These are phyloP conservation scores for Drosophila ananassae DNA, from an alignment of 1,140 invertebrate genomes.

Conservation along the genomic window DNA sequence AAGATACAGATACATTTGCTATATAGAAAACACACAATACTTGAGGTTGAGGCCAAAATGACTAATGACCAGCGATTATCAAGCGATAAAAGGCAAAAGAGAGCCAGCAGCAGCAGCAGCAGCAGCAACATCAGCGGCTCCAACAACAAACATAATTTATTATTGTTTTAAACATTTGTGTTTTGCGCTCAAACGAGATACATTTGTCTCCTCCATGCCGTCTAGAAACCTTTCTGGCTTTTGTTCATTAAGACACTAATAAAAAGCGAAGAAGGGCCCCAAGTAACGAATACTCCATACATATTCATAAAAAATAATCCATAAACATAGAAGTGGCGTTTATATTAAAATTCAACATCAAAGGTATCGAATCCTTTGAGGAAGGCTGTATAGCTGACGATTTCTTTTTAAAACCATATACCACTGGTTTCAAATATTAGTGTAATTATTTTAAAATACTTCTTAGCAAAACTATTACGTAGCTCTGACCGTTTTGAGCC, in stretches of 20 bases:
- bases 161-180: conserved; percentile 83
- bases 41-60: conserved; percentile 80
- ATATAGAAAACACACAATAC: conserved; percentile 75
- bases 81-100: conserved; percentile 81
- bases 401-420: no score
- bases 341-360: conserved; percentile 52
- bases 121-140: conserved; percentile 14
- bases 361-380: background rate
- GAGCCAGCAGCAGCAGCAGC: conserved; percentile 39
- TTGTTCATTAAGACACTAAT: conserved; percentile 76
- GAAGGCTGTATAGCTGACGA: no score
- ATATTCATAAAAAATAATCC: conserved; percentile 21
- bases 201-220: conserved; percentile 71
- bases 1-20: conserved; percentile 74
- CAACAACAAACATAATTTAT: conserved; percentile 75
- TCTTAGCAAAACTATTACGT: no score
- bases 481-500: no score
- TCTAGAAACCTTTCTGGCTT: conserved; percentile 40
- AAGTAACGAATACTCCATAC: conserved; percentile 12
- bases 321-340: conserved; percentile 4
- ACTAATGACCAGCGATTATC: conserved; percentile 83
- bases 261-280: conserved; percentile 41
- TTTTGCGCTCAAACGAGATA: conserved; percentile 80
- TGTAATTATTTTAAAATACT: no score
- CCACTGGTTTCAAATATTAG: no score